phyloP scores from a whole-genome alignment of 2,888 invertebrate genomes.

The Cylindroiulus punctatus region DNA sequence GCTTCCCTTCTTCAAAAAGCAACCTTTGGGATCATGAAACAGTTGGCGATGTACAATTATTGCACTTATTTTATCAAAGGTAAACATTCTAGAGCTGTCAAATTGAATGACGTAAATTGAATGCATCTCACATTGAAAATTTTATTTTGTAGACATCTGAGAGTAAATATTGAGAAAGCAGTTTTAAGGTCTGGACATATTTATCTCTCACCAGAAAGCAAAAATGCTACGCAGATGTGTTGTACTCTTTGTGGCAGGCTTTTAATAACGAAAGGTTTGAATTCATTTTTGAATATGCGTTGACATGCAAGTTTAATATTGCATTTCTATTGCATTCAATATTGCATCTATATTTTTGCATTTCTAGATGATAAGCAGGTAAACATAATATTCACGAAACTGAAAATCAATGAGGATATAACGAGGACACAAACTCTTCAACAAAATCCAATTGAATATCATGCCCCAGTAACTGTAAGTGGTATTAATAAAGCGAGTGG shows the following conservation, averaged over 20 bases:
- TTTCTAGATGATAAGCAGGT: background rate
- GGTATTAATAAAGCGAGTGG: background rate
- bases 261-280: background rate
- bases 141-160: background rate
- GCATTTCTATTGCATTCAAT: no score
- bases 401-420: background rate
- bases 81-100: background rate
- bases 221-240: background rate
- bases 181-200: background rate
- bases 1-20: constrained; percentile 48
- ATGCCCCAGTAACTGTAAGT: background rate
- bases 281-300: background rate
- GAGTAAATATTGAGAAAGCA: background rate
- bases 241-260: constrained; percentile 25
- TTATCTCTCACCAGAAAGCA: background rate
- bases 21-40: constrained; percentile 50
- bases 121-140: background rate
- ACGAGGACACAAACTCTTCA: background rate
- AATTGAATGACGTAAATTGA: background rate
- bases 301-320: background rate
- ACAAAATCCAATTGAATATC: background rate
- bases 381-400: background rate
- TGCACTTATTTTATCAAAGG: constrained; percentile 10
- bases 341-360: background rate
- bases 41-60: background rate